Base-by-base conservation (phyloP, 1,140 invertebrate species). In the Gonatopus flavifemur region DNA sequence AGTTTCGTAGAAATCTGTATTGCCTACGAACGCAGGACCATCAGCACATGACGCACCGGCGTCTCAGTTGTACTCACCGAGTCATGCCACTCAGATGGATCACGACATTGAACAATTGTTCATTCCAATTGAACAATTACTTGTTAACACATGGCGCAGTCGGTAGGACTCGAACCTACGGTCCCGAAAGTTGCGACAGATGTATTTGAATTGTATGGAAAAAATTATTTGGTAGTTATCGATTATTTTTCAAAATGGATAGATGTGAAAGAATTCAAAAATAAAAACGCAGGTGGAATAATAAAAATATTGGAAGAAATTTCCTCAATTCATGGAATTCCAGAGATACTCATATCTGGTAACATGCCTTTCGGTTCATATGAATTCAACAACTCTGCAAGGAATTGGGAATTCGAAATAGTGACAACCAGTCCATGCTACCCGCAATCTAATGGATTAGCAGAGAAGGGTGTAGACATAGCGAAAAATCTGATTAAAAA, bases 371-470 rank as follows among this genome's bases (percentile, higher is more conserved):
- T 59, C 38, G 22, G 9, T 19, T 48, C 33, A 10, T 55, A 28
- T 43, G 43, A 69, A 13, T 76, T 78, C 37, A 40, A 40, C 49
- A 31, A 64, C 28, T 80, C 79, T 57, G 51, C 65, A 9, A 52
- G 62, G 31, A 41, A 64, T 2, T 78, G 68, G 64, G 55, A 63
- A 13, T 72, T 80, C 48, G 43, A 51, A 2, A 62, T 74, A 33
- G 39, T 62, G 12, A 77, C 69, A 0, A 66, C 59, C 31, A 74
- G 67, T 56, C 78, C 70, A 5, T 42, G 52, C 18, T 76, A 74
- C 43, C 64, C 70, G 3, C 54, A 61, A 38, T 65, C 64, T 7
- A 74, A 75, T 40, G 68, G 70, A 1, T 37, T 72, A 10, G 68
- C 64, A 2, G 68, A 72, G 51, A 60, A 61, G 49, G 62, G n/a